Percentiles rank a stretch among this genome's conserved stretches.
These are phyloP conservation scores for Phyllostomus discolor DNA, from an alignment of 2,113 vertebrate genomes.

Conservation along the genomic window DNA sequence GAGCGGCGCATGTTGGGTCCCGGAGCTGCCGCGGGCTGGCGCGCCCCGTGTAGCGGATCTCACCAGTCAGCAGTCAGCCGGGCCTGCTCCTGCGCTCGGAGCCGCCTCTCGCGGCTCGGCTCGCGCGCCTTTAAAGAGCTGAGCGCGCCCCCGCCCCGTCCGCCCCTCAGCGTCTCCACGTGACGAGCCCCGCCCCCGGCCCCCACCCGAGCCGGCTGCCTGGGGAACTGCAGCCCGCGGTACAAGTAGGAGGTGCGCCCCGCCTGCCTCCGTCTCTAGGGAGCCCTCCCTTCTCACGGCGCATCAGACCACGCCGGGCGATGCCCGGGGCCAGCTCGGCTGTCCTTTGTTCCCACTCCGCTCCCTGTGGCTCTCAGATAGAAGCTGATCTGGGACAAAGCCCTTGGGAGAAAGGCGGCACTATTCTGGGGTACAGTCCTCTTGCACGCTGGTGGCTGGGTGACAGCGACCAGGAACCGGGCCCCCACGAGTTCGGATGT, in stretches of 20 bases:
- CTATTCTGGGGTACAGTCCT: background rate
- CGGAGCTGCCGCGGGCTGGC: background rate
- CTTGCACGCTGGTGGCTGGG: no score
- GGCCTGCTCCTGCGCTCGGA: conserved; percentile 18
- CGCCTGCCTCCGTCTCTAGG: background rate
- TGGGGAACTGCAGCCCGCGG: background rate
- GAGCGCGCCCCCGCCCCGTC: conserved; percentile 42
- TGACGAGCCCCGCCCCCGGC: conserved; percentile 43
- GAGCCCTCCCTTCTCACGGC: background rate
- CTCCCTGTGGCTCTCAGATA: background rate
- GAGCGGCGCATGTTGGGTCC: conserved; percentile 71
- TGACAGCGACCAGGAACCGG: background rate
- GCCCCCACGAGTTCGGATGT: background rate
- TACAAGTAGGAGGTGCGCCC: background rate
- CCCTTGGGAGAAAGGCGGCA: no score
- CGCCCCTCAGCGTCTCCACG: conserved; percentile 53
- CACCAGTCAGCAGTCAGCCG: background rate
- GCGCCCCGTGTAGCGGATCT: background rate
- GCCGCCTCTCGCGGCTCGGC: background rate
- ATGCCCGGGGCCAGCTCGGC: background rate
- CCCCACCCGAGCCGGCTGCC: background rate
- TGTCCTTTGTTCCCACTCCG: background rate
- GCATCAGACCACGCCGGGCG: background rate
- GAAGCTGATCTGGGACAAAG: background rate
- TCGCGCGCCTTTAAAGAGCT: conserved; percentile 44